phyloP scores from a whole-genome alignment of 2,888 invertebrate species.

The Lissonota sp. region DNA sequence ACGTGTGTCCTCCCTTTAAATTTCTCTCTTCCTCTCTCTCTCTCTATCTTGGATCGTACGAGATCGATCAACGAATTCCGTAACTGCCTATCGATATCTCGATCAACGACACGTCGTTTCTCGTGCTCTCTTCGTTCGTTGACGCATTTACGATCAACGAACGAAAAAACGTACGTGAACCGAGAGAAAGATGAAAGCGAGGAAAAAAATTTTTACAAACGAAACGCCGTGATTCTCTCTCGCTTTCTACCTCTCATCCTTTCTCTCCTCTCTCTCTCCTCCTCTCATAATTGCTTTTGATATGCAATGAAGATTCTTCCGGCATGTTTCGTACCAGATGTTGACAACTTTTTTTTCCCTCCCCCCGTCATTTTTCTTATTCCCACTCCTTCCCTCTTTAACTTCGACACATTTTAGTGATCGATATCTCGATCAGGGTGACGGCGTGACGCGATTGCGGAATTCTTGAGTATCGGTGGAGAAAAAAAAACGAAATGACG shows the following conservation, averaged over 20 bases:
- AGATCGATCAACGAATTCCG: slow-evolving; percentile 61
- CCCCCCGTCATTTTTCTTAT: slow-evolving; percentile 1
- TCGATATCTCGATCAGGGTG: slow-evolving; percentile 51
- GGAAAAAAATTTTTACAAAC: neutral
- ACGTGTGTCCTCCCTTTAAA: slow-evolving; percentile 51
- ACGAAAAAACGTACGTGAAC: neutral
- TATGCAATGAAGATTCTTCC: slow-evolving; percentile 53
- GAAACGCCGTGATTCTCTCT: slow-evolving; percentile 5
- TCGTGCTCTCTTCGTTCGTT: slow-evolving; percentile 34
- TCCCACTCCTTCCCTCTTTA: neutral
- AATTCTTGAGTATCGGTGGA: slow-evolving; percentile 11
- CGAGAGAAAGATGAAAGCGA: slow-evolving; percentile 6
- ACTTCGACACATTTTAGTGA: slow-evolving; percentile 27
- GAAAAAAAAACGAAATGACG: neutral
- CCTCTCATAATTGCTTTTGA: slow-evolving; percentile 60
- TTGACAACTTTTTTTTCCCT: slow-evolving; percentile 27
- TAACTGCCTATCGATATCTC: slow-evolving; percentile 60
- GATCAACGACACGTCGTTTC: slow-evolving; percentile 61
- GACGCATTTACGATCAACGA: slow-evolving; percentile 31
- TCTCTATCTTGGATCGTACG: slow-evolving; percentile 22
- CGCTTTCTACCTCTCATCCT: neutral
- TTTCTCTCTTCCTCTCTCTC: slow-evolving; percentile 58
- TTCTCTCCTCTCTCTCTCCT: slow-evolving; percentile 15
- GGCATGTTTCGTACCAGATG: slow-evolving; percentile 26
- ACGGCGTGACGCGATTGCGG: slow-evolving; percentile 18